These are phyloP conservation scores for Micrasema longulum DNA, from an alignment of 1,140 invertebrate genomes.

Conservation along the genomic window DNA sequence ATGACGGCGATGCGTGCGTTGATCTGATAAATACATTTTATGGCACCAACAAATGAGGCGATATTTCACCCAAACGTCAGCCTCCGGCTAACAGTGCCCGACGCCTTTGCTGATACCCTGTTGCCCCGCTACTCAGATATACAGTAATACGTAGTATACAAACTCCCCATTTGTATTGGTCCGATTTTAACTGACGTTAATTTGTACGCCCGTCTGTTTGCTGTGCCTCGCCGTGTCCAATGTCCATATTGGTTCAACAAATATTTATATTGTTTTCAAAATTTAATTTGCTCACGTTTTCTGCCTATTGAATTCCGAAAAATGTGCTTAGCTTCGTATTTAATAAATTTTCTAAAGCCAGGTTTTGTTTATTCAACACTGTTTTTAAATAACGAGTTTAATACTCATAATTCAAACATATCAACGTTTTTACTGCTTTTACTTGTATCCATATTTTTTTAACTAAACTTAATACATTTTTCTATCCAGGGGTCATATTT, in stretches of 20 bases:
- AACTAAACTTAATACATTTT: no score
- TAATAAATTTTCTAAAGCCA: neutral
- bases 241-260: constrained; percentile 9
- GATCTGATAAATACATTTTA: constrained; percentile 52
- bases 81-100: neutral
- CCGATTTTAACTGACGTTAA: constrained; percentile 20
- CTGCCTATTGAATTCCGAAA: neutral
- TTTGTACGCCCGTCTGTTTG: no score
- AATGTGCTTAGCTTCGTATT: neutral
- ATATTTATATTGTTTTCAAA: neutral
- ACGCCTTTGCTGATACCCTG: neutral
- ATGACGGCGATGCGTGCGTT: constrained; percentile 46
- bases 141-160: no score
- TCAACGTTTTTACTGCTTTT: no score
- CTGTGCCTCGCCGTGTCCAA: no score
- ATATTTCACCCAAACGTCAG: constrained; percentile 45
- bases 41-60: constrained; percentile 50
- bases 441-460: no score
- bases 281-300: neutral
- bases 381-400: neutral
- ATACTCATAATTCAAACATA: no score
- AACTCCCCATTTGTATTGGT: constrained; percentile 23
- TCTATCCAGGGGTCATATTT: no score
- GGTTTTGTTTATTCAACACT: neutral
- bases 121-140: neutral